These are phyloP conservation scores for Apamea anceps DNA, from an alignment of 2,888 invertebrate species.

Conservation along the genomic window DNA sequence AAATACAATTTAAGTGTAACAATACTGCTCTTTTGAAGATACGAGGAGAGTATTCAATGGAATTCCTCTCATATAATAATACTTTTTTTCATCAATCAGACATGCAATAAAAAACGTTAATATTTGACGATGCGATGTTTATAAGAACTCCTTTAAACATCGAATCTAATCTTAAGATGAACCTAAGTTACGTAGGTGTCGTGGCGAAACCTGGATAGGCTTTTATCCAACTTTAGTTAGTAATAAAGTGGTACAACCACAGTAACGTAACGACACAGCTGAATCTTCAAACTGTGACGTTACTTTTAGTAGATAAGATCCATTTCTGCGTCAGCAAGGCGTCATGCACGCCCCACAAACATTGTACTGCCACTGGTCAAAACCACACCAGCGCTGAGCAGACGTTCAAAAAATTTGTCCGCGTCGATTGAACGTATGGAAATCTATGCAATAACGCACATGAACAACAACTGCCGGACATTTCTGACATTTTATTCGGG, in stretches of 20 bases:
- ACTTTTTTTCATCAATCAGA: not conserved
- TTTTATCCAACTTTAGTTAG: not conserved
- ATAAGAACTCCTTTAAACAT: not conserved
- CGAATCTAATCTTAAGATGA: not conserved
- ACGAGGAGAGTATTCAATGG: constrained; percentile 1
- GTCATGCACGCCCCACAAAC: not conserved
- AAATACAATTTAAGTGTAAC: constrained; percentile 22
- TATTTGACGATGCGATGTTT: not conserved
- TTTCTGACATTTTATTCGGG: not conserved
- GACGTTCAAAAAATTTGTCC: not conserved
- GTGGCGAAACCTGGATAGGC: not conserved
- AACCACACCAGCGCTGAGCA: not conserved
- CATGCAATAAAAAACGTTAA: not conserved
- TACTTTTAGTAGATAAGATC: not conserved
- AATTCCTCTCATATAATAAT: not conserved
- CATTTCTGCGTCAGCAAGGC: not conserved
- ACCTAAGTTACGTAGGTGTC: not conserved
- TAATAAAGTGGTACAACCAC: not conserved
- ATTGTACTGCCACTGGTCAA: not conserved
- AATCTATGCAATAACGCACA: not conserved
- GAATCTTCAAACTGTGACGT: not conserved
- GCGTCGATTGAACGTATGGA: not conserved
- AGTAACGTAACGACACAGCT: not conserved
- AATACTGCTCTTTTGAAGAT: constrained; percentile 1
- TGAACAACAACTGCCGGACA: not conserved